Evolutionary conservation across 53 echinoderm and acorn worm species (phyloP).

Genomic region (Glandiceps talaboti): DNA sequence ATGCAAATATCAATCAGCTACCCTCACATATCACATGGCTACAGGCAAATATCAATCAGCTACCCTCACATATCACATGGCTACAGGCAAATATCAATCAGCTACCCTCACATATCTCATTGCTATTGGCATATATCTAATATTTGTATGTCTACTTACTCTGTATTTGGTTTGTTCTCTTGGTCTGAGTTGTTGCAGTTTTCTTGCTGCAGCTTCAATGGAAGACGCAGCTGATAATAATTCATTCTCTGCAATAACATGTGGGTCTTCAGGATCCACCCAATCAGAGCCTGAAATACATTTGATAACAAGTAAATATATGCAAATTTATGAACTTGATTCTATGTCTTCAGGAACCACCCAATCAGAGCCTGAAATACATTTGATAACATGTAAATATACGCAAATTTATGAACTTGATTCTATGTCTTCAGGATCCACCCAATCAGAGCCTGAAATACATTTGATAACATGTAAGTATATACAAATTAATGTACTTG

Average conservation of each 20-base stretch:
- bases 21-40: too few species aligned
- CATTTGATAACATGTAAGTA: not conserved
- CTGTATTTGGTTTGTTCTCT: conserved; percentile 42
- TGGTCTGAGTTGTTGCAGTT: conserved; percentile 74
- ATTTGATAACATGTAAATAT: not conserved
- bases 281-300: conserved; percentile 59
- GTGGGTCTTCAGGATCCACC: conserved; percentile 89
- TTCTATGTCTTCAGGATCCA: conserved; percentile 82
- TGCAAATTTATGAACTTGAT: too few species aligned
- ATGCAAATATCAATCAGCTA: too few species aligned
- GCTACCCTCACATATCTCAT: too few species aligned
- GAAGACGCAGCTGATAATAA: conserved; percentile 89
- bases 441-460: conserved; percentile 74
- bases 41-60: too few species aligned
- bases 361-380: conserved; percentile 68
- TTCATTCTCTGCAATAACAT: conserved; percentile 95
- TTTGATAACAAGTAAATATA: not conserved
- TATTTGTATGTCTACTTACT: too few species aligned
- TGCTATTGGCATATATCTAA: too few species aligned
- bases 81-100: too few species aligned
- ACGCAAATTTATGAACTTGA: too few species aligned
- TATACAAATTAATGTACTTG: too few species aligned
- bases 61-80: too few species aligned
- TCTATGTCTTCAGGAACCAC: conserved; percentile 82
- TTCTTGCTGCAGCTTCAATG: conserved; percentile 95